phyloP scores from a whole-genome alignment of 2,888 invertebrate species.

The Ophioninae sp. region DNA sequence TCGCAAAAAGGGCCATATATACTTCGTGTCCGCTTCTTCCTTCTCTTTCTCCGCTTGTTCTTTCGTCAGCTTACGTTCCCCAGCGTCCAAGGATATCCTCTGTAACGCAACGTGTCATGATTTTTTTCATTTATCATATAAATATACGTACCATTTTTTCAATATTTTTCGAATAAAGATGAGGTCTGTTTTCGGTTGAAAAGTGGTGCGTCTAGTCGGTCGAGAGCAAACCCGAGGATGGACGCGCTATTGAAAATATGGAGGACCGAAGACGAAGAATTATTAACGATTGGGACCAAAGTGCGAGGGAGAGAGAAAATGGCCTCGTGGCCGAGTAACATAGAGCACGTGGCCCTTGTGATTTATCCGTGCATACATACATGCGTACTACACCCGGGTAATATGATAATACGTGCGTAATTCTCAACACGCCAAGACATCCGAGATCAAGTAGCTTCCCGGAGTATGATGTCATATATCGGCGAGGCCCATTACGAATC shows the following conservation, averaged over 20 bases:
- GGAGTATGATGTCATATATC: slow-evolving; percentile 19
- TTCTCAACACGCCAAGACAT: neutral
- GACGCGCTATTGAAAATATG: slow-evolving; percentile 24
- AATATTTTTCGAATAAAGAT: slow-evolving; percentile 44
- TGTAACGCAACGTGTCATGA: neutral
- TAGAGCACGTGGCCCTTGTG: slow-evolving; percentile 38
- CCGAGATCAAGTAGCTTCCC: neutral
- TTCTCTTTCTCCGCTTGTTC: slow-evolving; percentile 4
- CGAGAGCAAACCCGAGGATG: slow-evolving; percentile 28
- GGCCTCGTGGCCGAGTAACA: slow-evolving; percentile 50
- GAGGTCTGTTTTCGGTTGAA: slow-evolving; percentile 26
- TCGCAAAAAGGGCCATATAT: slow-evolving; percentile 55
- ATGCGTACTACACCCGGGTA: neutral
- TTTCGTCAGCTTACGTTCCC: slow-evolving; percentile 28
- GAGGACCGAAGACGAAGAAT: slow-evolving; percentile 9
- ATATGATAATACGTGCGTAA: neutral
- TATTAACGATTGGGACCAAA: slow-evolving; percentile 2
- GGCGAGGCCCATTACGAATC: neutral
- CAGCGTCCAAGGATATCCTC: neutral
- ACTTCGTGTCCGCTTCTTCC: slow-evolving; percentile 29
- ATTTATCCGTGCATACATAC: slow-evolving; percentile 19
- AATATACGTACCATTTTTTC: neutral
- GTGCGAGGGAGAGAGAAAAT: neutral
- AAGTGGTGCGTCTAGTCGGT: neutral
- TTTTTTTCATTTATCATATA: neutral